A percentile compares a stretch with the other conserved stretches of the same genome.
Conservation (phyloP, 2,113 vertebrate species). For the Chroicocephalus ridibundus region DNA sequence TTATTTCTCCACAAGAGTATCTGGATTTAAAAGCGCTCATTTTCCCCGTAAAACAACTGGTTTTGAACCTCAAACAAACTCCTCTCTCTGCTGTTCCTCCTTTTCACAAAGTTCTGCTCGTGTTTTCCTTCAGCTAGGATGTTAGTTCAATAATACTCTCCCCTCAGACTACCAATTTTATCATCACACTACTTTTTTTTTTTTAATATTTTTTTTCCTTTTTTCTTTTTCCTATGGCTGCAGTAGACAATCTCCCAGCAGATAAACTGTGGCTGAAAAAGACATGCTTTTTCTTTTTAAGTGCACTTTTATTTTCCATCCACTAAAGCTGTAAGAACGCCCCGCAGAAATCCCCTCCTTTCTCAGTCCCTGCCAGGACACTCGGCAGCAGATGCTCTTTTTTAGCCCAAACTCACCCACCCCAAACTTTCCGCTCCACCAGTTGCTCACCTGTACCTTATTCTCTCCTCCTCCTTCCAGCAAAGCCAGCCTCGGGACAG, state of each 20-base stretch:
- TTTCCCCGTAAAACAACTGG: neutral
- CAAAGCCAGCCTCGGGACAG: neutral
- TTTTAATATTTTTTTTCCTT: neutral
- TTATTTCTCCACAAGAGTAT: too few species aligned
- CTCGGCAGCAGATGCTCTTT: neutral
- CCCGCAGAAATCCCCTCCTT: neutral
- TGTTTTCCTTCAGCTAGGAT: neutral
- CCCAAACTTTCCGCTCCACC: neutral
- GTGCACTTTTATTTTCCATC: neutral
- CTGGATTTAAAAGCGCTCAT: neutral
- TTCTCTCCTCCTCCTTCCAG: neutral
- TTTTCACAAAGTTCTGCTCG: neutral
- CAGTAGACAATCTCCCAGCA: neutral
- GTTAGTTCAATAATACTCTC: neutral
- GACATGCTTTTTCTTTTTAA: neutral
- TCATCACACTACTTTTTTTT: neutral
- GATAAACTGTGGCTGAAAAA: constrained; percentile 17
- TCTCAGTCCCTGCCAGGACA: neutral
- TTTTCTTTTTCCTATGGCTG: neutral
- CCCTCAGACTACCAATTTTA: neutral
- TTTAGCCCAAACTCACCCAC: neutral
- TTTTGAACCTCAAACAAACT: neutral
- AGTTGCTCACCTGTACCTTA: neutral
- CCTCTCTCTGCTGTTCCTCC: neutral
- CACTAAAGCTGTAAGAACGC: neutral